phyloP scores from a whole-genome alignment of 1,140 invertebrate species.

The Drosophila pandora region DNA sequence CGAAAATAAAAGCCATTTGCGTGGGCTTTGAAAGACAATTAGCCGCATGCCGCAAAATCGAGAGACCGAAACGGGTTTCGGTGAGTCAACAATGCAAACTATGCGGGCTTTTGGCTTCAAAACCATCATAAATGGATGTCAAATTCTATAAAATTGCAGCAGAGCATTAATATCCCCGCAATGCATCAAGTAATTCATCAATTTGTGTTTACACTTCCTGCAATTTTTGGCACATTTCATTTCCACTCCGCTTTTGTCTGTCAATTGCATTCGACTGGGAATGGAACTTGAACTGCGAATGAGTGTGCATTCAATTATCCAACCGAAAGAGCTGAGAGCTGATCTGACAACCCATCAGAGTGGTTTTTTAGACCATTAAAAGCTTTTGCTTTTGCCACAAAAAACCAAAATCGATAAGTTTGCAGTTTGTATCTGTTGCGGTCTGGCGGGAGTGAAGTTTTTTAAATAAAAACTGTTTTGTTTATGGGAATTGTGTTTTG shows the following conservation, averaged over 20 bases:
- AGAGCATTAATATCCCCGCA: conserved; percentile 27
- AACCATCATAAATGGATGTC: conserved; percentile 18
- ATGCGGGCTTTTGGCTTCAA: conserved; percentile 39
- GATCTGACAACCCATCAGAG: conserved; percentile 41
- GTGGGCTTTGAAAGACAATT: conserved; percentile 77
- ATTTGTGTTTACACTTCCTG: conserved; percentile 27
- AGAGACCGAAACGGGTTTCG: conserved; percentile 63
- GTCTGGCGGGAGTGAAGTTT: conserved; percentile 19
- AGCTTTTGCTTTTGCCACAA: conserved; percentile 51
- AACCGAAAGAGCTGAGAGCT: conserved; percentile 30
- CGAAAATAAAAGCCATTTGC: conserved; percentile 40
- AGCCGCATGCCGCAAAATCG: conserved; percentile 73
- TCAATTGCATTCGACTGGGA: conserved; percentile 37
- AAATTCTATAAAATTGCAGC: conserved; percentile 7
- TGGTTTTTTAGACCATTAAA: conserved; percentile 68
- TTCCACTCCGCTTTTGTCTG: conserved; percentile 21
- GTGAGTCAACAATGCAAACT: conserved; percentile 60
- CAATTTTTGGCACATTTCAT: conserved; percentile 17
- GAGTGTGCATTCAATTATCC: conserved; percentile 73
- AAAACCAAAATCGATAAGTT: conserved; percentile 57
- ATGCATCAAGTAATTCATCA: conserved; percentile 32
- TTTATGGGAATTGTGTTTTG: conserved; percentile 15
- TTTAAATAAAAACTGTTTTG: conserved; percentile 33
- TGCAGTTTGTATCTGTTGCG: conserved; percentile 24
- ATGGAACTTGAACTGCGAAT: conserved; percentile 15